phyloP scores from a whole-genome alignment of 2,797 vertebrate genomes.

The Argyrosomus regius region DNA sequence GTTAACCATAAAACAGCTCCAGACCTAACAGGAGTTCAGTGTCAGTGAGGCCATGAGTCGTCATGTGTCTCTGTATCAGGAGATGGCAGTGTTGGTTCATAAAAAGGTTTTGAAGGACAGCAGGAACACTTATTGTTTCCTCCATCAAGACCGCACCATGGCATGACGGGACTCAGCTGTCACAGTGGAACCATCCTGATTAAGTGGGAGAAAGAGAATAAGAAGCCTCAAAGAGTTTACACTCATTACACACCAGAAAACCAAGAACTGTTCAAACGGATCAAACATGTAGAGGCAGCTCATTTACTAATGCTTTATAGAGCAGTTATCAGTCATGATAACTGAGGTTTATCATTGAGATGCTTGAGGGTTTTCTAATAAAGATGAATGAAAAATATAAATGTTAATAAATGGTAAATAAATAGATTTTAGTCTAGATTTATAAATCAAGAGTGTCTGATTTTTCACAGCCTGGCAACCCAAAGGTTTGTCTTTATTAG shows the following conservation, averaged over 20 bases:
- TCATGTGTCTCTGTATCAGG: background rate
- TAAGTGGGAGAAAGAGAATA: background rate
- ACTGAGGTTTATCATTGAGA: background rate
- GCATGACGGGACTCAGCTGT: background rate
- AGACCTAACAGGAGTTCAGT: background rate
- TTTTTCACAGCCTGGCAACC: too few species aligned
- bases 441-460: too few species aligned
- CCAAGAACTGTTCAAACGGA: background rate
- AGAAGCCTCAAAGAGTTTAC: background rate
- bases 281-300: too few species aligned
- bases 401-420: background rate
- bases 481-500: too few species aligned
- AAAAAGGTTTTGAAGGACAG: background rate
- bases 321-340: background rate
- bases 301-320: too few species aligned
- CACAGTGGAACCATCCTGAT: constrained; percentile 8
- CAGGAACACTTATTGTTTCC: background rate
- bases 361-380: background rate
- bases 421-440: background rate
- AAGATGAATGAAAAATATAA: background rate
- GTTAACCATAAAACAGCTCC: background rate
- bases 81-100: constrained; percentile 46
- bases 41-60: background rate
- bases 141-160: background rate
- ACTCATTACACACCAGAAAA: background rate